Percentiles rank a stretch among this genome's conserved stretches.
These are phyloP conservation scores for Meloe dianella DNA, from an alignment of 2,888 invertebrate species.

Conservation along the genomic window DNA sequence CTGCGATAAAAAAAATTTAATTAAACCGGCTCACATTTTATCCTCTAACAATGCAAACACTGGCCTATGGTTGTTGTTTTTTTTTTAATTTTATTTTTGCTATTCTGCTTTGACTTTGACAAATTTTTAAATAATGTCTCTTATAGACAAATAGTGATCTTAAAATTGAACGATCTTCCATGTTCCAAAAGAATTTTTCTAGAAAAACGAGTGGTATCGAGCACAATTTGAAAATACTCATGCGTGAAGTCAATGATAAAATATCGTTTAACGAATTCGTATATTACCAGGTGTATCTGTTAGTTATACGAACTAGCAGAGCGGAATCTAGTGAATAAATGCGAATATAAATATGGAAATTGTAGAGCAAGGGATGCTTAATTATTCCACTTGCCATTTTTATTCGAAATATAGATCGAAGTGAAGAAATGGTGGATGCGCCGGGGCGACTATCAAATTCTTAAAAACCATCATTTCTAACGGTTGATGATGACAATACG, in stretches of 20 bases:
- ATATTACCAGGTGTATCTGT: background rate
- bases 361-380: background rate
- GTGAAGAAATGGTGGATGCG: background rate
- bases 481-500: no score
- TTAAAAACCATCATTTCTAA: no score
- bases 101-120: background rate
- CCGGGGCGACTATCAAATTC: background rate
- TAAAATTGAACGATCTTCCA: no score
- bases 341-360: background rate
- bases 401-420: no score
- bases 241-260: slow-evolving; percentile 10
- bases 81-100: background rate
- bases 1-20: slow-evolving; percentile 15
- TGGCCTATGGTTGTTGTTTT: background rate
- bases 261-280: no score
- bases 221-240: background rate
- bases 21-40: slow-evolving; percentile 6
- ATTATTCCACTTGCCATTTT: no score
- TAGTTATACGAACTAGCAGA: background rate
- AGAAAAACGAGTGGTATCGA: background rate
- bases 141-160: no score
- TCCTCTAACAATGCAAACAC: slow-evolving; percentile 15
- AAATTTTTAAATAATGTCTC: background rate
- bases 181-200: no score
- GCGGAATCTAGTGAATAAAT: background rate